These are phyloP conservation scores for Glareola pratincola DNA, from an alignment of 2,113 vertebrate genomes.

Conservation along the genomic window DNA sequence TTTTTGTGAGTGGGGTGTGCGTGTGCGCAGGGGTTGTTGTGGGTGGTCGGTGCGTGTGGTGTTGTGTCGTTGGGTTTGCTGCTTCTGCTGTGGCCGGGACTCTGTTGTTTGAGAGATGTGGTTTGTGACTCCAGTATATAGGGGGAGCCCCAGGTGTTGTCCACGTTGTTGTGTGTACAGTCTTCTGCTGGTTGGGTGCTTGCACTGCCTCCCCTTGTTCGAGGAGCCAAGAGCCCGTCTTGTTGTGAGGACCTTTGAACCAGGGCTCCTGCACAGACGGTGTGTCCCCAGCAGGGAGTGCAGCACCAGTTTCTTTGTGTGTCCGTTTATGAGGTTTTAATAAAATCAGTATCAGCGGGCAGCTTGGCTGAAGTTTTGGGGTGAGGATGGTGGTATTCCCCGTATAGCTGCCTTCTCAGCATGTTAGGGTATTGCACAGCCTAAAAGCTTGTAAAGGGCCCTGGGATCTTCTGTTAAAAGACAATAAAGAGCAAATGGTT, in stretches of 20 bases:
- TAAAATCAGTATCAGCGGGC: neutral
- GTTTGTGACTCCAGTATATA: neutral
- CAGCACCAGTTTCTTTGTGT: neutral
- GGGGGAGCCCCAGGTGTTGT: neutral
- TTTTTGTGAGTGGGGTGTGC: too few species aligned
- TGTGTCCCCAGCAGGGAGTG: neutral
- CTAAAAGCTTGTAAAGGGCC: neutral
- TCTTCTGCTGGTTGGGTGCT: neutral
- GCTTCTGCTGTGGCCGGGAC: neutral
- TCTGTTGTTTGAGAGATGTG: neutral
- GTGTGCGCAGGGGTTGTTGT: too few species aligned
- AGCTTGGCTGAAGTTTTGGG: neutral
- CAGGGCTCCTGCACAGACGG: neutral
- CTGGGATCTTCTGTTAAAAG: neutral
- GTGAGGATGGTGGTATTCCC: neutral
- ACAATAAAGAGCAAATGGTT: neutral
- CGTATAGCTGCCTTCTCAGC: neutral
- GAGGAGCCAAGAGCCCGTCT: neutral
- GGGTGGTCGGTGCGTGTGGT: too few species aligned
- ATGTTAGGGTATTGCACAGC: neutral
- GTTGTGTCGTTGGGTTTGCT: neutral
- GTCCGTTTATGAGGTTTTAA: neutral
- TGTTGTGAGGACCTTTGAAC: neutral
- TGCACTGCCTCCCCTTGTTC: neutral
- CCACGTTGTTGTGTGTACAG: accelerated